Base-by-base conservation (phyloP, 2,888 invertebrate genomes). In the Epirrhoe tristata region DNA sequence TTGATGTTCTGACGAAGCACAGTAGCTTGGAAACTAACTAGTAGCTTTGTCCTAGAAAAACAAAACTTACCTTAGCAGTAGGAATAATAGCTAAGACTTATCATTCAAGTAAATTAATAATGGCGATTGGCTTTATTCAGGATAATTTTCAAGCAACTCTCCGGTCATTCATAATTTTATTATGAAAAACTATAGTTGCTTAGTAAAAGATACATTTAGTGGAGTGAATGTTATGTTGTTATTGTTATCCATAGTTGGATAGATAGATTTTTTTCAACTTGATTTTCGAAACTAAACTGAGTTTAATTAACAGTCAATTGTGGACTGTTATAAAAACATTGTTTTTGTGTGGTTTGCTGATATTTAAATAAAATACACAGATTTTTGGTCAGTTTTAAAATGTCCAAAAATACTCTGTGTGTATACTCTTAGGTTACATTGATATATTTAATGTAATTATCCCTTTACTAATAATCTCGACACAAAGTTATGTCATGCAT, bases 321-420 rank as follows among this genome's bases (percentile, higher is more conserved):
- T 39, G 36, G 36, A 63, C 32, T 51, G 55, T 50, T 63, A 12
- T 56, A 63, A 57, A 63, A 56, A 63, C 62, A 61, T 36, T 16
- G 32, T 54, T 61, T 60, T 56, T 5, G 50, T 34, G 62, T 62
- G 56, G 6, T 62, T 56, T 62, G 32, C 46, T 46, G 50, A 51
- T 31, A 6, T 43, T 61, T 17, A 10, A 10, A 39, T 39, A 8
- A n/a, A n/a, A 39, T 10, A 39, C 10, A 6, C 6, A 0, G 6
- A 5, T 34, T 34, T 34, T 34, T 34, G 34, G 34, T 34, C 34
- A 34, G 6, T 34, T 34, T 34, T 7, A 34, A 34, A 34, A 34
- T 34, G 34, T 7, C 7, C 34, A 34, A 34, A 34, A 34, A 34
- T 7, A 7, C 1, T 7, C 34, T 24, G 24, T 24, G 24, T 24